A percentile compares a stretch with the other conserved stretches of the same genome.
Conservation (phyloP, 2,113 vertebrate species). For the Dipodomys spectabilis region DNA sequence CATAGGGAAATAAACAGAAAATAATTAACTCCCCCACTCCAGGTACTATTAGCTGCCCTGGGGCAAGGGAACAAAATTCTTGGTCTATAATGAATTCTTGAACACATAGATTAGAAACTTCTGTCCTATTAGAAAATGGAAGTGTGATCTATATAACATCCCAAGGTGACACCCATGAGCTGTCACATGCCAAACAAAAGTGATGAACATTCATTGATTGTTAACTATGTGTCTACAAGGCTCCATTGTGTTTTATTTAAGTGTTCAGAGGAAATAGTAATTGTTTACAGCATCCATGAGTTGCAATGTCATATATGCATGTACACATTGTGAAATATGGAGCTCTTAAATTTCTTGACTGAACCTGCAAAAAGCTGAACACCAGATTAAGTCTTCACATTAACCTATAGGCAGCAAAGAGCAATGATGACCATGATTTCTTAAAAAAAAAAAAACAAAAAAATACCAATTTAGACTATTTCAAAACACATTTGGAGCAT, state of each 20-base stretch:
- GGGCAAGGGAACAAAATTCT: background rate
- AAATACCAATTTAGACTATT: background rate
- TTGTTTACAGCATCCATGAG: background rate
- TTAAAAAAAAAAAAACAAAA: background rate
- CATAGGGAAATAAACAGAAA: background rate
- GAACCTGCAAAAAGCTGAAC: background rate
- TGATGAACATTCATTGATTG: background rate
- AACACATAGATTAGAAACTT: constrained; percentile 23
- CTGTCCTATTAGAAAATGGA: constrained; percentile 21
- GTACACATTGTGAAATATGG: background rate
- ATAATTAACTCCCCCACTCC: background rate
- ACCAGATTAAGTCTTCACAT: background rate
- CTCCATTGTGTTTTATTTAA: background rate
- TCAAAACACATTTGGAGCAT: constrained; percentile 17
- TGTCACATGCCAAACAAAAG: constrained; percentile 20
- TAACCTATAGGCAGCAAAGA: background rate
- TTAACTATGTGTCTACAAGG: background rate
- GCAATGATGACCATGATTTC: background rate
- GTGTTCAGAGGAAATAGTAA: background rate
- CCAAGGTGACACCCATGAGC: background rate
- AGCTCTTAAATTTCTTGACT: background rate
- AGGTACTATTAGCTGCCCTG: background rate
- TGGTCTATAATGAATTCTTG: constrained; percentile 7
- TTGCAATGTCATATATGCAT: background rate
- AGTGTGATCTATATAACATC: background rate